These are phyloP conservation scores for Pissodes strobi DNA, from an alignment of 1,140 invertebrate genomes.

Conservation along the genomic window DNA sequence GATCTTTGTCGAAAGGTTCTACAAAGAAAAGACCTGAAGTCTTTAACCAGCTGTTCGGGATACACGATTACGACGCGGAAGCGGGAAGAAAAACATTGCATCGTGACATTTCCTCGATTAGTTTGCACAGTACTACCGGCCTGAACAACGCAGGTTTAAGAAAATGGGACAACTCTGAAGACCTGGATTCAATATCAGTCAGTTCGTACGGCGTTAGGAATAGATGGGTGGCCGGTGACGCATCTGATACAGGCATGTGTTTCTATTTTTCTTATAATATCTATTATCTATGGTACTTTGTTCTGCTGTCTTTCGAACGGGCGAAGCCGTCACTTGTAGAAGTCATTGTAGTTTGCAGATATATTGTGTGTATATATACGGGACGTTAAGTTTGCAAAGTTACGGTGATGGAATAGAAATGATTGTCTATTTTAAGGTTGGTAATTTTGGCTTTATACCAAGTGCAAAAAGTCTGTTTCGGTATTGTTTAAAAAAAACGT, in stretches of 20 bases:
- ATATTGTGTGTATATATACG: too few relatives aligned
- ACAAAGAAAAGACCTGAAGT: constrained; percentile 28
- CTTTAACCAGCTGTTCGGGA: constrained; percentile 45
- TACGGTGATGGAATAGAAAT: too few relatives aligned
- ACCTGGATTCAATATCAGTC: constrained; percentile 43
- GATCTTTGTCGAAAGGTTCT: constrained; percentile 34
- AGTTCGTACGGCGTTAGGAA: constrained; percentile 32
- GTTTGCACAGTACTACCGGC: constrained; percentile 41
- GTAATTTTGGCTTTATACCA: too few relatives aligned
- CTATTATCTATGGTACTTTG: constrained; percentile 8
- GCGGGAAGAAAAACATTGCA: not conserved
- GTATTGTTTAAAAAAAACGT: too few relatives aligned
- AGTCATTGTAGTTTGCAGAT: too few relatives aligned
- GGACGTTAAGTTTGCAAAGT: too few relatives aligned
- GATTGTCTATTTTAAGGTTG: too few relatives aligned
- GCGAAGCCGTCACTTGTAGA: too few relatives aligned
- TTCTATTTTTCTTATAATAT: constrained; percentile 6
- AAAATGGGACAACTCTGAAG: constrained; percentile 49
- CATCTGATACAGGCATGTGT: constrained; percentile 53
- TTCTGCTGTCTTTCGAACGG: not conserved
- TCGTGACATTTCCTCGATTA: constrained; percentile 28
- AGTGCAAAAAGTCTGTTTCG: too few relatives aligned
- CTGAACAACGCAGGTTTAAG: constrained; percentile 41
- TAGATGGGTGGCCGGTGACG: constrained; percentile 47
- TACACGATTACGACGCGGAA: constrained; percentile 41